Conservation (phyloP, 2,113 vertebrate species). For the Dryoscopus gambensis region DNA sequence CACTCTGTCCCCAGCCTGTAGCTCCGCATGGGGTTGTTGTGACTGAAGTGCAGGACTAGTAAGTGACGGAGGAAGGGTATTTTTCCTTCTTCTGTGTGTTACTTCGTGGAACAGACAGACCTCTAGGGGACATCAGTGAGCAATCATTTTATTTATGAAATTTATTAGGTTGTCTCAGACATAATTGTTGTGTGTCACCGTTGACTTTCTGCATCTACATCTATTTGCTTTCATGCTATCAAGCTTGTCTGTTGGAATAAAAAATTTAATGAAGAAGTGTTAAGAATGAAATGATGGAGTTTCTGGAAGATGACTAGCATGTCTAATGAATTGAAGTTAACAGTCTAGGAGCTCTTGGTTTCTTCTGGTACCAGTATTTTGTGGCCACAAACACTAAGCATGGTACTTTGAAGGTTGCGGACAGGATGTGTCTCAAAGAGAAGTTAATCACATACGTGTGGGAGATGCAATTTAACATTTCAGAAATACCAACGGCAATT, state of each 20-base stretch:
- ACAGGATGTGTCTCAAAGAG: background rate
- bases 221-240: background rate
- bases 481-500: background rate
- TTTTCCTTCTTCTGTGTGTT: background rate
- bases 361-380: background rate
- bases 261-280: background rate
- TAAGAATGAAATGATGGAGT: background rate
- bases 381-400: background rate
- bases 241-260: background rate
- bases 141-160: background rate
- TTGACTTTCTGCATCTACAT: background rate
- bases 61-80: background rate
- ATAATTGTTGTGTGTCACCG: background rate
- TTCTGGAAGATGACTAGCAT: background rate
- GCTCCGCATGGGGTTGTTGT: background rate
- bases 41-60: background rate
- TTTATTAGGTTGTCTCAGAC: background rate
- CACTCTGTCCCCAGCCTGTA: background rate
- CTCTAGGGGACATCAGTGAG: background rate
- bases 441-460: background rate
- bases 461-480: background rate
- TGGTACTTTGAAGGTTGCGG: background rate
- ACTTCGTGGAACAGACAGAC: background rate
- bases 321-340: background rate
- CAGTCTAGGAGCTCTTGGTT: background rate